Base-by-base conservation (phyloP, 2,113 vertebrate genomes). In the Lagopus muta region DNA sequence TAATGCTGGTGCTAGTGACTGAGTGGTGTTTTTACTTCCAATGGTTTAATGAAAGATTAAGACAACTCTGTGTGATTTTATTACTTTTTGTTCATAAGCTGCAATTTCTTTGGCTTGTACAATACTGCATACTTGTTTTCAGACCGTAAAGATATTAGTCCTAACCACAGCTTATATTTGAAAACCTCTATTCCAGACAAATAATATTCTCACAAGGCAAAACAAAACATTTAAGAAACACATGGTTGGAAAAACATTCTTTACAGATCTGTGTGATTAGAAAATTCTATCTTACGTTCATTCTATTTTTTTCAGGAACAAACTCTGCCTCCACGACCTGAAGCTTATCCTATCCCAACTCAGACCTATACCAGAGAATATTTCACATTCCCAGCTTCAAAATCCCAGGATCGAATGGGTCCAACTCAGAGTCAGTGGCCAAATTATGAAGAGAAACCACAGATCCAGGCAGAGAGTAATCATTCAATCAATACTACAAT, bases 271-370 rank as follows among this genome's bases (percentile, higher is more conserved):
- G 2, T 76, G 28, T 71, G 45, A 28, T 79, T 28, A 61, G 17
- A 71, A 36, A 36, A 38, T 15, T 43, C 55, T 80, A 19, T 43
- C 55, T 48, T 65, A 10, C 0, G 13, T 66, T 48, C 60, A 60
- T 60, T 43, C 38, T 66, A 1, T 38, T 2, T 82, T 87, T 86
- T 72, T 13, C 95, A 99, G 99, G 99, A 99, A 32, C 98, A 99
- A 96, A 97, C 97, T 17, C 98, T 98, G 14, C 98, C 99, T 10
- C 98, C 98, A 9, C 97, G 95, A 86, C 98, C 99, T 4, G 99
- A 99, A 94, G 99, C 99, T 64, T 99, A 99, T 95, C 99, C 99
- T 84, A 99, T 99, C 94, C 99, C 99, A 77, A 99, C 99, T 36
- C 99, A 99, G 97, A 99, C 99, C 2, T 99, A 99, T 90, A 97